phyloP scores from a whole-genome alignment of 1,140 invertebrate species.

The Limonius californicus region DNA sequence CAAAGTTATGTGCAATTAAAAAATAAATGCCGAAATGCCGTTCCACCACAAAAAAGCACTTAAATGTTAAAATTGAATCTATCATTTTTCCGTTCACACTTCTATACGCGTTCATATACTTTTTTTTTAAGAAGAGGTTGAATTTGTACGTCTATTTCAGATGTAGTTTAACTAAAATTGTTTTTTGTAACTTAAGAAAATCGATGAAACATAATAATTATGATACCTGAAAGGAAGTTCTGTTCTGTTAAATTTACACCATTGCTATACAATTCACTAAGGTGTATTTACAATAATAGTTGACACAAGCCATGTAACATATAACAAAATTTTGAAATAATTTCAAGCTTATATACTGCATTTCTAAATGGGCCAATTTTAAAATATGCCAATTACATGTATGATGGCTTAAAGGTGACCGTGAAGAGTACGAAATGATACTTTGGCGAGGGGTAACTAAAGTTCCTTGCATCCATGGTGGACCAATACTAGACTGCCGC shows the following conservation, averaged over 20 bases:
- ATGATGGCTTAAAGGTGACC: constrained; percentile 70
- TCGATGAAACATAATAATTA: neutral
- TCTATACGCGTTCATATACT: no score
- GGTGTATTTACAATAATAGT: neutral
- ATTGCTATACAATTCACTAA: neutral
- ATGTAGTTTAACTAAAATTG: no score
- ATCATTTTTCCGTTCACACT: no score
- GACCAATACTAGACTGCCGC: constrained; percentile 51
- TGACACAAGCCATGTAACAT: no score
- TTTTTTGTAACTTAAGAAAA: no score
- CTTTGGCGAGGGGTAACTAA: constrained; percentile 58
- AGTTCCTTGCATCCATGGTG: constrained; percentile 53
- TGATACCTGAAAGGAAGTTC: neutral
- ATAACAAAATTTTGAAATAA: neutral
- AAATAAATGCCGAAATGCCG: no score
- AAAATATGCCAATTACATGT: constrained; percentile 64
- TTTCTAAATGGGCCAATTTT: constrained; percentile 5
- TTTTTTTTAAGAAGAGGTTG: no score
- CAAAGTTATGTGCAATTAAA: no score
- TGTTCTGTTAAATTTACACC: neutral
- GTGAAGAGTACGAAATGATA: constrained; percentile 65
- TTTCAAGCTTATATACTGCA: constrained; percentile 7
- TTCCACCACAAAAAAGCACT: no score
- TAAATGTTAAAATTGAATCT: no score
- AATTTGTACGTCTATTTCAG: no score